Evolutionary conservation across 92 coral and sea anemone species (phyloP), one percentile per base, ranked within the genome.

Genomic region (Epizoanthus fatuus): DNA sequence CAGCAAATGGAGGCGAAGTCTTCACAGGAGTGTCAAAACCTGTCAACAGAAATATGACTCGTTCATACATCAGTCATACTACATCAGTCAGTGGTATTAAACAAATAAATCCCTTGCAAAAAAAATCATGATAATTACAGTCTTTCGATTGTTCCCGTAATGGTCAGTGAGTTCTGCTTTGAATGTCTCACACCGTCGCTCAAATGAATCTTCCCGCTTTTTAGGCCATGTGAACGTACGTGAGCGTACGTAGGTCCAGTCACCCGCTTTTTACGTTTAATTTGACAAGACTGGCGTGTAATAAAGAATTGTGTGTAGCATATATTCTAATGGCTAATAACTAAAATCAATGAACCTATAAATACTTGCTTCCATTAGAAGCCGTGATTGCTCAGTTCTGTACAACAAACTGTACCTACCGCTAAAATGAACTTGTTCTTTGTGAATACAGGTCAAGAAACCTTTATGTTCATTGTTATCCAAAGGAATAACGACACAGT

Each of bases 341-440:
- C 55, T 10, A 3, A 44, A 76, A 76, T 76, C 57, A 60, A 42
- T 60, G 82, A 77, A 60, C 35, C 82, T 47, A 38, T 77, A 59
- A 75, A 75, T 75, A 57, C 39, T 42, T 19, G 40, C 56, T 58
- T 42, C 63, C 35, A 42, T 19, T 35, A 40, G 42, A 40, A 17
- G 49, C 52, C 40, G 44, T 54, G 80, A 75, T 75, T 75, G 80
- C 67, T 75, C 80, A 75, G 19, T 75, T 75, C 15, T 39, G 72
- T 56, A 38, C 59, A 35, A 75, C 29, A 55, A 11, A 75, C 53
- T 75, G 65, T 16, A 75, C 66, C 49, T 75, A 56, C 80, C 65
- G 54, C 53, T 29, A 35, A 56, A 75, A 56, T 16, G 20, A 49
- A 38, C 20, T 14, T 75, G 79, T 75, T 75, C 53, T 75, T 29